Evolutionary conservation across 2,888 invertebrate species (phyloP), one percentile per base, ranked within the genome.

Genomic region (Melieria omissa): DNA sequence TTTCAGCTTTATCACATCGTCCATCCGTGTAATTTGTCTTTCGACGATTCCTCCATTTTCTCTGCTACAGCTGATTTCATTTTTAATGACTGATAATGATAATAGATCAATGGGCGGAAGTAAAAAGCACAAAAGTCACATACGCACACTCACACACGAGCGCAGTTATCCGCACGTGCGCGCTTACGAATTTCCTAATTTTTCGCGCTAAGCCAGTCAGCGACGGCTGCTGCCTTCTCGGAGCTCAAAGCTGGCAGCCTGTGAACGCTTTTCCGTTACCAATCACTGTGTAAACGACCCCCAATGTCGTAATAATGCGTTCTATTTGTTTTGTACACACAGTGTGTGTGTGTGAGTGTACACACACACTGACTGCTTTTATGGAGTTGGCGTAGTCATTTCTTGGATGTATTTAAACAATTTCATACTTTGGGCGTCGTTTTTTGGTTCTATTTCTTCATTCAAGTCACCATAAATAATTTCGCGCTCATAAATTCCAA

Each of bases 11-110:
- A 29, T 29, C 29, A 29, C 29, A 29, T 29, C 29, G 29, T 29
- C 29, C 29, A 29, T 29, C 29, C 29, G 29, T 29, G 29, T 29
- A 29, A 29, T 29, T 29, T 29, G 29, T 29, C 29, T 29, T 29
- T 29, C 29, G 29, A 29, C 29, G 29, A 29, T 29, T 29, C 3
- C 29, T 29, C 29, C 29, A 29, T 29, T 29, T 29, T 29, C 29
- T 2, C 3, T 29, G 29, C 16, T 49, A 14, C 42, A 12, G 42
- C n/a, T 29, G 29, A 41, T 49, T 64, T 52, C 64, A 52, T 49
- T 80, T 79, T 79, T 81, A 81, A 81, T 81, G 79, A 79, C 79
- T 79, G 82, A 81, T 81, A 81, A 81, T 81, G 82, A 81, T 81
- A 80, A 81, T 81, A 81, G 81, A 81, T 81, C 81, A 81, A 80